Conservation (phyloP, 2,113 vertebrate species). For the Pitta sordida region DNA sequence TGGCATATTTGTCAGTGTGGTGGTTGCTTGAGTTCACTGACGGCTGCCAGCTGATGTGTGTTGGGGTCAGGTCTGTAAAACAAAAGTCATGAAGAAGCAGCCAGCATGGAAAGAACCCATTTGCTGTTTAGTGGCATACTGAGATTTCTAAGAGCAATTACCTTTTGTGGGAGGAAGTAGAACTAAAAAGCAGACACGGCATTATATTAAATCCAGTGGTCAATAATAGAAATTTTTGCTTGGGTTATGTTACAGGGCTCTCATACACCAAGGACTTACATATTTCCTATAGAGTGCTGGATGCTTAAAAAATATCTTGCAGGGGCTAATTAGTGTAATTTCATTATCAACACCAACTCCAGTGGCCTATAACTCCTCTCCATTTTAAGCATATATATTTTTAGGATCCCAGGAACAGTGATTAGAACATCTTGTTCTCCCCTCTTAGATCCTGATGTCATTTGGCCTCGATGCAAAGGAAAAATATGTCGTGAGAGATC, state of each 20-base stretch:
- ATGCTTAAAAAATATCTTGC: neutral
- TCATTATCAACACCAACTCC: neutral
- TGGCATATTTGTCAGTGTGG: conserved; percentile 65
- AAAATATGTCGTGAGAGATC: neutral
- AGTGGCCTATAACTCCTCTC: neutral
- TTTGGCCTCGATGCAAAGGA: neutral
- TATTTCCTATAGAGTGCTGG: neutral
- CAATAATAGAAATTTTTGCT: neutral
- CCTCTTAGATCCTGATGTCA: neutral
- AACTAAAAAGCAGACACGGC: neutral
- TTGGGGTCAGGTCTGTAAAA: conserved; percentile 51
- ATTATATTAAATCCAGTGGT: neutral
- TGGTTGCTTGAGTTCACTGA: conserved; percentile 54
- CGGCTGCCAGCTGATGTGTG: conserved; percentile 68
- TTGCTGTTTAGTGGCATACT: neutral
- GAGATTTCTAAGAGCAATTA: neutral
- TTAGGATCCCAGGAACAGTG: neutral
- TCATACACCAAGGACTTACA: neutral
- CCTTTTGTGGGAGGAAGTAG: neutral
- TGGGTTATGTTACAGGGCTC: neutral
- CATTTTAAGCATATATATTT: neutral
- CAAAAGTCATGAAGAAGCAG: neutral
- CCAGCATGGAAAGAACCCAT: neutral
- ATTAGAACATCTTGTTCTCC: neutral
- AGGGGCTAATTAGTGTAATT: neutral